These are phyloP conservation scores for Cotesia typhae DNA, from an alignment of 1,140 invertebrate genomes.

Conservation along the genomic window DNA sequence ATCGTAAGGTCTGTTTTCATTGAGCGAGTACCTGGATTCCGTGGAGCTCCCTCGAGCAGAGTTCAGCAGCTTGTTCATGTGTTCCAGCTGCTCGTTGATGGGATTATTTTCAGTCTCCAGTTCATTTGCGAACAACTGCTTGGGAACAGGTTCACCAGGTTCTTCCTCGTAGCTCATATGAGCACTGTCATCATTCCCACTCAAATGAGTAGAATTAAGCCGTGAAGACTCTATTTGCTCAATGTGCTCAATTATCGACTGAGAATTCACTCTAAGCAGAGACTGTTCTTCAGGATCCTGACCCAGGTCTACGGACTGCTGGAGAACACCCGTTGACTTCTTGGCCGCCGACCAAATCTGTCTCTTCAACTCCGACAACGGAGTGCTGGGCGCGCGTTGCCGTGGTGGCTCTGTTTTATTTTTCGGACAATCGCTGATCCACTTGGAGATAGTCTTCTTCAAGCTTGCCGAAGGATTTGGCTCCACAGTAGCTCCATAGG, in stretches of 20 bases:
- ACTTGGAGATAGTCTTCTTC: slow-evolving; percentile 65
- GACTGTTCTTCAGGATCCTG: background rate
- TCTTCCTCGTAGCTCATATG: too few species aligned
- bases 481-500: slow-evolving; percentile 65
- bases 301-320: background rate
- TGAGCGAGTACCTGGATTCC: slow-evolving; percentile 51
- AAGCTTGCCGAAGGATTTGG: slow-evolving; percentile 66
- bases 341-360: slow-evolving; percentile 52
- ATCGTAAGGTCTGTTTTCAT: slow-evolving; percentile 47
- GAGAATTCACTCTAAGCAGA: too few species aligned
- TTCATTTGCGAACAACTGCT: slow-evolving; percentile 46
- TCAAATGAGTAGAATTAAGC: too few species aligned
- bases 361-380: slow-evolving; percentile 65
- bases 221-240: too few species aligned
- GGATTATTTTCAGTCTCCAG: slow-evolving; percentile 42
- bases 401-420: slow-evolving; percentile 57
- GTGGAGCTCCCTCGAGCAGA: slow-evolving; percentile 49
- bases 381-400: slow-evolving; percentile 62
- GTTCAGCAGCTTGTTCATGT: slow-evolving; percentile 54
- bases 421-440: slow-evolving; percentile 60
- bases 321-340: background rate
- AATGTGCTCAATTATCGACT: too few species aligned
- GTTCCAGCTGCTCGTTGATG: slow-evolving; percentile 54
- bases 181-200: too few species aligned
- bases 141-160: background rate